Base-by-base conservation (phyloP, 1,140 invertebrate species). In the Aporrectodea caliginosa region DNA sequence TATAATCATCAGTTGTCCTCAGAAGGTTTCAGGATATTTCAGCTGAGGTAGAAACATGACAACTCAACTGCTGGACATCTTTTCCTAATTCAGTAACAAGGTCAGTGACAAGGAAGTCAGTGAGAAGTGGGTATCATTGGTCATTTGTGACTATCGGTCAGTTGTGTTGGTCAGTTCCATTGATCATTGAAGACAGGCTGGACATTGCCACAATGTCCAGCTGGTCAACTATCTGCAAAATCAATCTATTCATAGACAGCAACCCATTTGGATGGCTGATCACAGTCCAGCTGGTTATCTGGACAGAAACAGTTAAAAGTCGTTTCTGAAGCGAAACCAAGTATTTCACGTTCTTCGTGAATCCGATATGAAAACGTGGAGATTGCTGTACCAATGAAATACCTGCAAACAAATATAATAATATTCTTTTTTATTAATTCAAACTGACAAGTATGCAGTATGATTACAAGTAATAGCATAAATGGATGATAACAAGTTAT, bases 281-380 rank as follows among this genome's bases (percentile, higher is more conserved):
- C 86, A 82, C 90, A 90, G 34, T 82, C 80, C 16, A 77, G 74
- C 32, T 85, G 78, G 35, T 82, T 75, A n/a, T 84, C 84, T 22
- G 73, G 77, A 83, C 97, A 98, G 22, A 98, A 90, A 79, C 92
- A 90, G 88, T 98, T 98, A 87, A 97, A 98, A 30, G 96, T 98
- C 22, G 92, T 92, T 58, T 92, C 85, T 79, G 91, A 89, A 43
- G 91, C 88, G 88, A 97, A 96, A 2, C 95, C 95, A 29, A 98
- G 86, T 81, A 98, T 97, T 89, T 98, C 96, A 71, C 97, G 90
- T 86, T 98, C 97, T 87, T 99, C 97, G 90, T 98, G 95, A 81
- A 98, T 98, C 75, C 97, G 90, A 86, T 94, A 97, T 16, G 96
- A 94, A 89, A 98, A 99, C 32, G 97, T 99, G 81, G 97, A 98